phyloP scores from a whole-genome alignment of 2,888 invertebrate species.

The Pomacea canaliculata region DNA sequence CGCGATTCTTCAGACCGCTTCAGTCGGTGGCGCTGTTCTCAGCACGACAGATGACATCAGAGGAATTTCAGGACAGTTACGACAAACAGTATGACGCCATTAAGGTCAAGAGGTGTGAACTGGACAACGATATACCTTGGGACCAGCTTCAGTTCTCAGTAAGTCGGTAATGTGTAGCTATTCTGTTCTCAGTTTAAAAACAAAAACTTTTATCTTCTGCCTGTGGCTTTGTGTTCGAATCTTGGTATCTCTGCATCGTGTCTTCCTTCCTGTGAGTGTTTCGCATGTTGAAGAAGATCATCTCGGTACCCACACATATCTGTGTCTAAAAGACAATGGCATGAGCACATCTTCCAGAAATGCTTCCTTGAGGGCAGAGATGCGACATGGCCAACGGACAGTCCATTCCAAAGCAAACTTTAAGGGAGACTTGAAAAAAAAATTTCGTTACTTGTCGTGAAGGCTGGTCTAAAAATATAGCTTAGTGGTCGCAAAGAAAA shows the following conservation, averaged over 20 bases:
- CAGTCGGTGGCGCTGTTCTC: slow-evolving; percentile 12
- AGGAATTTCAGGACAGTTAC: slow-evolving; percentile 18
- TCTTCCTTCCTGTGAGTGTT: neutral
- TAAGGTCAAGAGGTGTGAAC: slow-evolving; percentile 14
- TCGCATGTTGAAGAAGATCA: too few relatives aligned
- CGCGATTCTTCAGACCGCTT: slow-evolving; percentile 13
- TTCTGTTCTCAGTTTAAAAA: neutral
- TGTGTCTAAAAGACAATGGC: too few relatives aligned
- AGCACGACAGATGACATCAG: slow-evolving; percentile 22
- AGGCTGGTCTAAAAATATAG: too few relatives aligned
- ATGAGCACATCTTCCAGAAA: too few relatives aligned
- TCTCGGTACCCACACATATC: too few relatives aligned
- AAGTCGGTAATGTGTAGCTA: neutral
- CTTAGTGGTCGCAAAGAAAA: too few relatives aligned
- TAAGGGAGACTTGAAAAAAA: too few relatives aligned
- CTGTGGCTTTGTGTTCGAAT: neutral
- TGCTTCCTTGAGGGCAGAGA: too few relatives aligned
- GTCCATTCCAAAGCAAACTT: too few relatives aligned
- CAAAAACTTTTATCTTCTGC: neutral
- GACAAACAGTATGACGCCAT: slow-evolving; percentile 9
- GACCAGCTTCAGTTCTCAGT: slow-evolving; percentile 18
- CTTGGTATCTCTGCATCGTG: neutral
- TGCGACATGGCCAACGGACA: too few relatives aligned
- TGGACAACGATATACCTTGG: slow-evolving; percentile 21
- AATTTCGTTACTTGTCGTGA: too few relatives aligned